Percentiles rank a stretch among this genome's conserved stretches.
phyloP scores from a whole-genome alignment of 2,797 vertebrate genomes.

The Premnoplex brunnescens region DNA sequence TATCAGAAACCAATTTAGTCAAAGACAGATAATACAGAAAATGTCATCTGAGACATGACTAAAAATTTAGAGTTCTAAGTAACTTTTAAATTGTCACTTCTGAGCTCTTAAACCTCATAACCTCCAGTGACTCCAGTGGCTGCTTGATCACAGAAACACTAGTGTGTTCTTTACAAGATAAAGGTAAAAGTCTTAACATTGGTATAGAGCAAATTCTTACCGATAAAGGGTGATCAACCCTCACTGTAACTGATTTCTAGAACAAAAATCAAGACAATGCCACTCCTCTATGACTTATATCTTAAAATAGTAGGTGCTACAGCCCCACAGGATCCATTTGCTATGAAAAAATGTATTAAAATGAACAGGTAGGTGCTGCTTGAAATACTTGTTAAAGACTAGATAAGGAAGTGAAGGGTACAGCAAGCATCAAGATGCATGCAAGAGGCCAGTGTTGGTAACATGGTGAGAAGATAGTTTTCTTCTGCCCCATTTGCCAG shows the following conservation, averaged over 20 bases:
- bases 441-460: background rate
- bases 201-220: background rate
- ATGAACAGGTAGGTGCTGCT: background rate
- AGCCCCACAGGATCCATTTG: background rate
- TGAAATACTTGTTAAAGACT: background rate
- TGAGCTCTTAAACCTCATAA: background rate
- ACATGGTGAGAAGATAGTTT: background rate
- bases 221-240: background rate
- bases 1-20: background rate
- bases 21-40: background rate
- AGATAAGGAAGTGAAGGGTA: background rate
- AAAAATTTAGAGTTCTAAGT: background rate
- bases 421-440: accelerated
- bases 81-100: background rate
- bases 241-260: background rate
- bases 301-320: background rate
- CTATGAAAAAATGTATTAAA: background rate
- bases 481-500: background rate
- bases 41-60: background rate
- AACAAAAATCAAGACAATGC: background rate
- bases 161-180: background rate
- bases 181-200: background rate
- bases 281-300: background rate
- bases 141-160: background rate
- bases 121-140: background rate